Base-by-base conservation (phyloP, 2,888 invertebrate genomes). In the Phyto melanocephala region DNA sequence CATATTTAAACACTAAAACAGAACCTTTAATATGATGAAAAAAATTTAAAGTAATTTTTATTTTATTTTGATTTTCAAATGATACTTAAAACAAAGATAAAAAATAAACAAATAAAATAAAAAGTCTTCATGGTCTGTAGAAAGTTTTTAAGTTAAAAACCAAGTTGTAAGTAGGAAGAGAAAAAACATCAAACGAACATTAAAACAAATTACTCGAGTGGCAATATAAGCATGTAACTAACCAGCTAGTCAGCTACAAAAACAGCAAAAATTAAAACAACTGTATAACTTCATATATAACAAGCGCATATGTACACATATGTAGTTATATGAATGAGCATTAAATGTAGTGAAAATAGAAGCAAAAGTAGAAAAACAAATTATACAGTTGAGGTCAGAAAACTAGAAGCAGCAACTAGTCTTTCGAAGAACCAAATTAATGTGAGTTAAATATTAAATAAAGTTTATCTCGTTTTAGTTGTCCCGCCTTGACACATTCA, bases 131-230 rank as follows among this genome's bases (percentile, higher is more conserved):
- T 42, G 24, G 37, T 54, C 33, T 35, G 37, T 62, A 42, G 70
- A 70, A 63, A 76, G 60, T 68, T 76, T 67, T 60, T 40, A 70
- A 77, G 70, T 54, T 62, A 24, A 68, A 54, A 70, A 60, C 35
- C 37, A 10, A 22, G 22, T n/a, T 35, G 20, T n/a, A 20, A 33
- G n/a, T 35, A 15, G n/a, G n/a, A 50, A 52, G 20, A 72, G 7
- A 22, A 71, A 22, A 52, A 54, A 63, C 10, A 65, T 20, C 37
- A 52, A 56, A 71, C 50, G 70, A 83, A 28, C 84, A 84, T 85
- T 81, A 84, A 85, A 85, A 85, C 87, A 88, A 87, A 87, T 88
- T 88, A 84, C 85, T 84, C 85, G 86, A 88, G 86, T 86, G 86
- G 86, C 86, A 86, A 77, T 37, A 77, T 77, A 63, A 77, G 77